phyloP scores from a whole-genome alignment of 2,888 invertebrate genomes.

The Ditylenchus weischeri region DNA sequence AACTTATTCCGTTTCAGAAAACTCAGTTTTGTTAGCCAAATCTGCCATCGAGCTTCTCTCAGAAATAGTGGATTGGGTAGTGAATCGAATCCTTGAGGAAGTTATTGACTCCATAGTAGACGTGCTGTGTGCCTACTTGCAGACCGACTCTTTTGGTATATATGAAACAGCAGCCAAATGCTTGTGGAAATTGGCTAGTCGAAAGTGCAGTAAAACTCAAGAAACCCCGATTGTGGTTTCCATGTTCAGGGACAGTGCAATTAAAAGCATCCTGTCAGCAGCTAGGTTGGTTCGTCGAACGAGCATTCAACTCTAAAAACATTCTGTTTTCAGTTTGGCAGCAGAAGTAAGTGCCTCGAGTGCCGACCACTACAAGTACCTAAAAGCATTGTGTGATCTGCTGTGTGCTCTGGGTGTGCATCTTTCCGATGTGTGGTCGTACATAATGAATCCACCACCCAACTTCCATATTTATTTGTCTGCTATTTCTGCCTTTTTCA shows the following conservation, averaged over 20 bases:
- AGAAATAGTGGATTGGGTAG: conserved; percentile 43
- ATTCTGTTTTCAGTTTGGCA: conserved; percentile 30
- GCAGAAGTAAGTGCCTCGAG: conserved; percentile 37
- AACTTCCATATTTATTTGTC: conserved; percentile 43
- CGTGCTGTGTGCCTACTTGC: conserved; percentile 37
- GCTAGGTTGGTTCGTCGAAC: conserved; percentile 28
- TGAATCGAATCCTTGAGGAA: conserved; percentile 30
- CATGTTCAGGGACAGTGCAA: conserved; percentile 42
- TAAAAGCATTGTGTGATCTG: conserved; percentile 48
- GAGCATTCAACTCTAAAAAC: not conserved
- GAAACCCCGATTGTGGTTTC: conserved; percentile 40
- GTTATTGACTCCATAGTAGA: conserved; percentile 39
- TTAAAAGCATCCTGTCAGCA: conserved; percentile 41
- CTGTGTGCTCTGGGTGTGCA: conserved; percentile 43
- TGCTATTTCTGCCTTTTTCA: conserved; percentile 41
- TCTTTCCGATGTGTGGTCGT: conserved; percentile 42
- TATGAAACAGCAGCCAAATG: conserved; percentile 46
- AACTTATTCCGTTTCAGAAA: conserved; percentile 18
- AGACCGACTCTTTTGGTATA: conserved; percentile 20
- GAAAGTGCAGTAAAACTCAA: conserved; percentile 39
- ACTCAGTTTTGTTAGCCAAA: conserved; percentile 35
- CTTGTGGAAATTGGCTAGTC: conserved; percentile 40
- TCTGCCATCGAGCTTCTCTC: conserved; percentile 35
- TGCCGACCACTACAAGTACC: conserved; percentile 40
- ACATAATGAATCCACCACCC: conserved; percentile 36